Percentiles rank a stretch among this genome's conserved stretches.
phyloP scores from a whole-genome alignment of 2,888 invertebrate species.

The Chrysomela aeneicollis region DNA sequence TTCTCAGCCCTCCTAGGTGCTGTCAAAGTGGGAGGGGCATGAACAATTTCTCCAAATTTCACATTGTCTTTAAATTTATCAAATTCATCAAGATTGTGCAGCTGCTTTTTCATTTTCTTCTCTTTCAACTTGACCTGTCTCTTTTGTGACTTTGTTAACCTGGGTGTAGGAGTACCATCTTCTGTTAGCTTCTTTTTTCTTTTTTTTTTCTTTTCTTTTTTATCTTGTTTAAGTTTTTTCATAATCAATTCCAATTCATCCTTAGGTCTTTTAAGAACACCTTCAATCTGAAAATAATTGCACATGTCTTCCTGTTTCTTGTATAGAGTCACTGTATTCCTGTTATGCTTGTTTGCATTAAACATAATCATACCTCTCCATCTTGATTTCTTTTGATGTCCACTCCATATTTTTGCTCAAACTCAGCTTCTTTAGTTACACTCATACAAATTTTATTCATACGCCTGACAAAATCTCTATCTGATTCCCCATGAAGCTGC shows the following conservation, averaged over 20 bases:
- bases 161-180: slow-evolving; percentile 38
- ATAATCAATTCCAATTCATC: slow-evolving; percentile 65
- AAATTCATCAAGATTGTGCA: slow-evolving; percentile 47
- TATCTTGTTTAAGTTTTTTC: slow-evolving; percentile 56
- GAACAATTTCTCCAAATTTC: slow-evolving; percentile 77
- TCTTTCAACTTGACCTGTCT: slow-evolving; percentile 64
- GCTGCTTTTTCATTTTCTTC: slow-evolving; percentile 48
- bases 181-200: slow-evolving; percentile 34
- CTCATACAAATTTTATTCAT: slow-evolving; percentile 71
- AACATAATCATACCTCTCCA: slow-evolving; percentile 56
- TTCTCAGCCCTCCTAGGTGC: slow-evolving; percentile 64
- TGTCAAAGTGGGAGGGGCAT: slow-evolving; percentile 74
- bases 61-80: slow-evolving; percentile 69
- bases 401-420: slow-evolving; percentile 70
- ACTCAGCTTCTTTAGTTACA: slow-evolving; percentile 68
- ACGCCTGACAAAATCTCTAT: slow-evolving; percentile 70
- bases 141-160: slow-evolving; percentile 65
- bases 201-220: slow-evolving; percentile 55
- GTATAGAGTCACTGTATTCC: too few relatives aligned
- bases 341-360: neutral
- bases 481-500: slow-evolving; percentile 70
- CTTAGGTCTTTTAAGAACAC: slow-evolving; percentile 63
- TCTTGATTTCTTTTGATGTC: slow-evolving; percentile 66
- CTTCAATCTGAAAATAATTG: slow-evolving; percentile 52
- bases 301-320: too few relatives aligned